Evolutionary conservation across 2,797 vertebrate species (phyloP).

Genomic region (Streptopelia turtur): DNA sequence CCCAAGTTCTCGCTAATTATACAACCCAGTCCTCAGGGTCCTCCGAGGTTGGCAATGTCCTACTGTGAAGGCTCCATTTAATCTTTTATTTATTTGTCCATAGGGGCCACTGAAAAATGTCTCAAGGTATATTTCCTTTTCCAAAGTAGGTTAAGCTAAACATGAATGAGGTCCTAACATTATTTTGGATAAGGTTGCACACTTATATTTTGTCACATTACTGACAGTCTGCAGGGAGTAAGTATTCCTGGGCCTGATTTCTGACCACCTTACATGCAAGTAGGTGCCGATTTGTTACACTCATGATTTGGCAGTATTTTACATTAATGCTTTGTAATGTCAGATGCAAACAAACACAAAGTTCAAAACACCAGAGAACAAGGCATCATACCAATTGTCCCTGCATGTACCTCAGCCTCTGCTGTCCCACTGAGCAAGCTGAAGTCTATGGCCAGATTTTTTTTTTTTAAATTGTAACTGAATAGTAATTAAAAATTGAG

Average conservation of each 20-base stretch:
- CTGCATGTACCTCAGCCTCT: not conserved
- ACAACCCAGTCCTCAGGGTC: constrained; percentile 5
- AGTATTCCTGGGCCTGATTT: not conserved
- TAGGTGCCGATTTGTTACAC: constrained; percentile 16
- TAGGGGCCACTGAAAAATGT: constrained; percentile 31
- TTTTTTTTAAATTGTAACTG: not conserved
- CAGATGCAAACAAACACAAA: not conserved
- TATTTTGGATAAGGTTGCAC: not conserved
- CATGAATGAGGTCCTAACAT: not conserved
- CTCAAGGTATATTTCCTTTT: constrained; percentile 55
- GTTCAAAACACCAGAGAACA: not conserved
- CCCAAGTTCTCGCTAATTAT: constrained; percentile 5
- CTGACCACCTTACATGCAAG: not conserved
- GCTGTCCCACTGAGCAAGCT: not conserved
- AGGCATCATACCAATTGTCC: not conserved
- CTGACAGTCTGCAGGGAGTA: not conserved
- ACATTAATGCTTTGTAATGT: not conserved
- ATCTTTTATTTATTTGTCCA: constrained; percentile 57
- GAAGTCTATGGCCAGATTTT: not conserved
- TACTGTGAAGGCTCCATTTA: constrained; percentile 49
- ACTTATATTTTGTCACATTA: not conserved
- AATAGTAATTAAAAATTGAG: not conserved
- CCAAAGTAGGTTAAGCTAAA: constrained; percentile 12
- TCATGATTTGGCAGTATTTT: constrained; percentile 22
- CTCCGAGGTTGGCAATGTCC: constrained; percentile 5